Conservation (phyloP, 2,797 vertebrate genomes). For the Pteronotus mesoamericanus region DNA sequence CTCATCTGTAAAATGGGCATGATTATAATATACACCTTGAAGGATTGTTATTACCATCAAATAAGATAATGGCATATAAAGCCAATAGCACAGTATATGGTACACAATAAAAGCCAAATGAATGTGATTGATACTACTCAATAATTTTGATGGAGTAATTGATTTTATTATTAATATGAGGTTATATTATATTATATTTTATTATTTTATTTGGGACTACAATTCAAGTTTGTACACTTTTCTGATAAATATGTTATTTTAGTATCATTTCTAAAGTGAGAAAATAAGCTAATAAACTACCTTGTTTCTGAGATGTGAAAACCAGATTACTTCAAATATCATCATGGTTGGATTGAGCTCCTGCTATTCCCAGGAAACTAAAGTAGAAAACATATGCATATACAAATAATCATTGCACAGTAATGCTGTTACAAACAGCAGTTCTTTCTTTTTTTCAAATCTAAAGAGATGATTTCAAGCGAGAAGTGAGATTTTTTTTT, state of each 20-base stretch:
- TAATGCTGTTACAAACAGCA: not conserved
- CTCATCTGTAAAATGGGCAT: not conserved
- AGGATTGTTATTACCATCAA: not conserved
- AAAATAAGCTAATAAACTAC: not conserved
- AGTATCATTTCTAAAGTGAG: not conserved
- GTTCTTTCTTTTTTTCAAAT: not conserved
- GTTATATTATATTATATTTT: constrained; percentile 5
- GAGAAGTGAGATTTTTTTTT: not conserved
- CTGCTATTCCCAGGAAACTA: not conserved
- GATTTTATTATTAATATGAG: not conserved
- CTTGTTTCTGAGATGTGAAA: not conserved
- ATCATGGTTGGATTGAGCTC: not conserved
- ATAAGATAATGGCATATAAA: not conserved
- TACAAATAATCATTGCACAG: not conserved
- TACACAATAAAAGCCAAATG: not conserved
- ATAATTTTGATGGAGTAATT: not conserved
- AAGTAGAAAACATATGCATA: not conserved
- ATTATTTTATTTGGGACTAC: constrained; percentile 1
- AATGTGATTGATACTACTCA: not conserved
- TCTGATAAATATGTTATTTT: not conserved
- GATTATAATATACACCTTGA: not conserved
- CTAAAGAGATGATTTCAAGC: not conserved
- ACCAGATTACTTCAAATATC: not conserved
- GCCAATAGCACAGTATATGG: not conserved
- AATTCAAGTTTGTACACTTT: not conserved